Base-by-base conservation (phyloP, 2,113 vertebrate species). In the Catharus bicknelli region DNA sequence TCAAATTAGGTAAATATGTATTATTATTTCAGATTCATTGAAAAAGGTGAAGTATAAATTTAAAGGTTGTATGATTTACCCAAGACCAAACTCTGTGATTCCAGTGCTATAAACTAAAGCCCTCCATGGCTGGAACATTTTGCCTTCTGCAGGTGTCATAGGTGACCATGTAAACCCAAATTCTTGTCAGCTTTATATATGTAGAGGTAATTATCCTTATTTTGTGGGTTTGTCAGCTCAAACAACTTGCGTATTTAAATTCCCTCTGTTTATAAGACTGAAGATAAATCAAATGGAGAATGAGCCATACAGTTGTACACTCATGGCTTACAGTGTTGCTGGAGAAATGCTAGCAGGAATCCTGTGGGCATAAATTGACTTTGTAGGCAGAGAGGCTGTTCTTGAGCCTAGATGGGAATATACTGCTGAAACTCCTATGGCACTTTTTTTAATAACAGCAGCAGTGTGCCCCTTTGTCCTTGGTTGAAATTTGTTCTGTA, bases 401-500 rank as follows among this genome's bases (percentile, higher is more conserved):
- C 63, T 70, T 80, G 34, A 92, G 75, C 59, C 54, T 73, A 66
- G 58, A 87, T 74, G 32, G 54, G 84, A 96, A 92, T 90, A 50
- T 5, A 73, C 80, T 90, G 84, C 72, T 82, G 55, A 70, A 85
- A 51, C 36, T 88, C 47, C 89, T 80, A 32, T 63, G 43, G 58
- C 40, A 3, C 2, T 30, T 57, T 57, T 77, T 66, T 75, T 57
- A 34, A 51, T 79, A 82, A 51, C 43, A 79, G 43, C 70, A 94
- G 43, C 55, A 50, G 12, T 55, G 26, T 89, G 74, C 63, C 89
- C 75, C 8, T 94, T 85, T 77, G 93, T 95, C 95, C 94, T 96
- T 94, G 95, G 67, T 45, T 91, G 51, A 90, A 92, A 95, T 85
- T 83, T 92, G 87, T 32, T 87, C 91, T 79, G 47, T 48, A 10